phyloP scores from a whole-genome alignment of 92 coral and sea anemone genomes.

The Phymanthus crucifer region DNA sequence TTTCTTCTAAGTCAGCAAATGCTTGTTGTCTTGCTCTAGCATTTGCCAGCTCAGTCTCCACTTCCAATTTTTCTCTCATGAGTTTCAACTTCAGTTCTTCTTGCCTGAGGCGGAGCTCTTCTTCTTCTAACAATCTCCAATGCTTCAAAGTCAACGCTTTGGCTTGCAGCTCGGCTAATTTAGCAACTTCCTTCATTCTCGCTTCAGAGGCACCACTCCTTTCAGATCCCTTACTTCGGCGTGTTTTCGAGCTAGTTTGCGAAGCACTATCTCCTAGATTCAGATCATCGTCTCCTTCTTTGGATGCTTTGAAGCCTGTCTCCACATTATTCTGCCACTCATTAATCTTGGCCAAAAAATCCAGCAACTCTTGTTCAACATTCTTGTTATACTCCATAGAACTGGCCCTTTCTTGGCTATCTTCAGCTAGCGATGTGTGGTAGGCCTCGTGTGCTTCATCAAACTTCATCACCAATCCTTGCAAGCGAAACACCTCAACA shows the following conservation, averaged over 20 bases:
- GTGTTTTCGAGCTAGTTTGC: background rate
- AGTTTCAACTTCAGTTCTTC: conserved; percentile 13
- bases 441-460: conserved; percentile 9
- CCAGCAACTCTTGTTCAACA: background rate
- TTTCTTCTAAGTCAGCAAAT: conserved; percentile 1
- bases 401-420: background rate
- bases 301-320: background rate
- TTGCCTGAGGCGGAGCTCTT: conserved; percentile 33
- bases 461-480: background rate
- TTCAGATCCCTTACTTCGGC: background rate
- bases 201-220: background rate
- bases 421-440: background rate
- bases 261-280: conserved; percentile 1
- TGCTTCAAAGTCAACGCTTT: background rate
- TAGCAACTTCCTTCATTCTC: conserved; percentile 5
- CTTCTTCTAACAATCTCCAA: conserved; percentile 2
- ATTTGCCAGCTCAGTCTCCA: conserved; percentile 34
- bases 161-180: background rate
- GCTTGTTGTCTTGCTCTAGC: conserved; percentile 25
- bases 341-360: background rate
- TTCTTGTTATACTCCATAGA: background rate
- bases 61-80: conserved; percentile 8
- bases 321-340: conserved; percentile 2
- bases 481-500: conserved; percentile 3
- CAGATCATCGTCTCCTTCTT: background rate